These are phyloP conservation scores for Calephelis nemesis DNA, from an alignment of 1,140 invertebrate genomes.

Conservation along the genomic window DNA sequence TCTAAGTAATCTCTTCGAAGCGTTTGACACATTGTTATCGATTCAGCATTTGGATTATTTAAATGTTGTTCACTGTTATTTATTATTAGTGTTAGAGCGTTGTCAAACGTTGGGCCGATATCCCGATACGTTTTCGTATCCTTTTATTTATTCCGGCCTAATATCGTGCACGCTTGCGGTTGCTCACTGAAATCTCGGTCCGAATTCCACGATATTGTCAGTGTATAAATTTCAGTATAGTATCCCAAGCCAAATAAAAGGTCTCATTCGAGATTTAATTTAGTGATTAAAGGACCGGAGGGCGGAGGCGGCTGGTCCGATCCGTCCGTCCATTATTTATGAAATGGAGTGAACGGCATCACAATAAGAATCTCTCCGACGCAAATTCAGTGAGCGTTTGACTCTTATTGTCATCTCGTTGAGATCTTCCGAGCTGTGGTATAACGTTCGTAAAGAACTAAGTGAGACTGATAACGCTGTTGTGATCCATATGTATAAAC, in stretches of 20 bases:
- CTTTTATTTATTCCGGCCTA: slow-evolving; percentile 46
- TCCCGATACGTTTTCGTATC: slow-evolving; percentile 21
- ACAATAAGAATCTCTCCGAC: slow-evolving; percentile 47
- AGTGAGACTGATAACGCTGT: slow-evolving; percentile 76
- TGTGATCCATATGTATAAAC: slow-evolving; percentile 53
- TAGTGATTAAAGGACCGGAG: slow-evolving; percentile 54
- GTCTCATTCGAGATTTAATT: slow-evolving; percentile 58
- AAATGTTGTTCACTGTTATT: slow-evolving; percentile 22
- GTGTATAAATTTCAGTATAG: slow-evolving; percentile 41
- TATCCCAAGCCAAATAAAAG: slow-evolving; percentile 53
- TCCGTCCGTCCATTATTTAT: slow-evolving; percentile 56
- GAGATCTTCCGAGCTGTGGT: slow-evolving; percentile 50
- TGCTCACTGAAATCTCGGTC: slow-evolving; percentile 48
- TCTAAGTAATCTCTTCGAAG: neutral
- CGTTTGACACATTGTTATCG: slow-evolving; percentile 15
- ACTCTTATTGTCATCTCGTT: slow-evolving; percentile 45
- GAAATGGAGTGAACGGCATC: slow-evolving; percentile 43
- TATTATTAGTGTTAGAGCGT: slow-evolving; percentile 22
- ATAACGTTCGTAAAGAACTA: slow-evolving; percentile 71
- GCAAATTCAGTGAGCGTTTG: slow-evolving; percentile 36
- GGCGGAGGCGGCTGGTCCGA: slow-evolving; percentile 65
- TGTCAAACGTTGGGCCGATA: slow-evolving; percentile 15
- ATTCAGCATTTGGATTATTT: slow-evolving; percentile 13
- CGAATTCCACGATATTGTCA: slow-evolving; percentile 30
- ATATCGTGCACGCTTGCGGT: slow-evolving; percentile 41